Evolutionary conservation across 2,888 invertebrate species (phyloP).

Genomic region (Pseudococcus viburni): DNA sequence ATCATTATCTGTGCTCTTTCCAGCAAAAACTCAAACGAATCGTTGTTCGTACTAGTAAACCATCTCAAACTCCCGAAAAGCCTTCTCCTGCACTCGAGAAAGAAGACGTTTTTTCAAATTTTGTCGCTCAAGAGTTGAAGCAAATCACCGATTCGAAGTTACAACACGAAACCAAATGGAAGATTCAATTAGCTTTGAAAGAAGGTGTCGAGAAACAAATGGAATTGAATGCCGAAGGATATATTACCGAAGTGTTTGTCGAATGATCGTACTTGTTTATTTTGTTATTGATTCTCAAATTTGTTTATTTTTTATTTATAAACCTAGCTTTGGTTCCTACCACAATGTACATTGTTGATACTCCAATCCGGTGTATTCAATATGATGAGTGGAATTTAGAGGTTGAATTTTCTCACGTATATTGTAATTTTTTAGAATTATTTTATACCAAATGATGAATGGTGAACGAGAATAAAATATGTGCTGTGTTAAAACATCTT

Average conservation of each 20-base stretch:
- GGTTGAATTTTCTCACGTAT: too few species aligned
- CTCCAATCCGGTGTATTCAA: too few species aligned
- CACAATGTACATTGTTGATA: too few species aligned
- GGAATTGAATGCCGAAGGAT: constrained; percentile 42
- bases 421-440: too few species aligned
- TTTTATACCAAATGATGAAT: too few species aligned
- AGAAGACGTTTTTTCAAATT: constrained; percentile 38
- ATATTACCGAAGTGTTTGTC: constrained; percentile 2
- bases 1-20: neutral
- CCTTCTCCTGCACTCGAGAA: neutral
- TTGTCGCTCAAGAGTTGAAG: constrained; percentile 11
- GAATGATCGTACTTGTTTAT: neutral
- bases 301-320: too few species aligned
- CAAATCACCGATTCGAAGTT: constrained; percentile 41
- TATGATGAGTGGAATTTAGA: too few species aligned
- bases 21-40: neutral
- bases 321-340: too few species aligned
- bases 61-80: neutral
- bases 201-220: constrained; percentile 38
- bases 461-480: too few species aligned
- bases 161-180: constrained; percentile 30
- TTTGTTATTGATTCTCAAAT: neutral
- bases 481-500: too few species aligned
- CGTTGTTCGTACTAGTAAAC: neutral
- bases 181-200: constrained; percentile 37